A percentile compares a stretch with the other conserved stretches of the same genome.
Evolutionary conservation across 2,113 vertebrate genomes (phyloP).

Genomic region (Stigmatopora argus): DNA sequence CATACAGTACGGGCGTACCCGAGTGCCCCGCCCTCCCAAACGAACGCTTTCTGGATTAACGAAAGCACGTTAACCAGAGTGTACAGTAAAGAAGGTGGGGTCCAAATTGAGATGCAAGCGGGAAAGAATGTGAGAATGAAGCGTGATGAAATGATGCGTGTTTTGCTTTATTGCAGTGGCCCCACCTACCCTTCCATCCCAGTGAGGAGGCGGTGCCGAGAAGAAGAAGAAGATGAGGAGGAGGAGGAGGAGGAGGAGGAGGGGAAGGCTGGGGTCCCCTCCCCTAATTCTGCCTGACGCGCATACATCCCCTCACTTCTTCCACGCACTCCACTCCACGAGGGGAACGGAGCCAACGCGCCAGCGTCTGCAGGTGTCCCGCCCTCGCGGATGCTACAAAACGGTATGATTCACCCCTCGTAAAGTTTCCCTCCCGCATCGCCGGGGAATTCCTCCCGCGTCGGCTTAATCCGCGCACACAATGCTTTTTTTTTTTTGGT

Average conservation of each 20-base stretch:
- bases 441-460: not conserved
- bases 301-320: constrained; percentile 40
- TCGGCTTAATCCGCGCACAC: constrained; percentile 15
- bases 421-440: constrained; percentile 19
- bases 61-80: constrained; percentile 72
- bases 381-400: constrained; percentile 54
- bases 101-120: constrained; percentile 38
- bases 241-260: constrained; percentile 38
- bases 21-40: constrained; percentile 75
- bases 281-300: constrained; percentile 54
- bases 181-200: constrained; percentile 70
- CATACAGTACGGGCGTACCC: too few species aligned
- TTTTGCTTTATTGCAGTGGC: constrained; percentile 67
- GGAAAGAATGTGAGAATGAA: constrained; percentile 42
- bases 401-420: constrained; percentile 53
- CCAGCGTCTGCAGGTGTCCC: constrained; percentile 66
- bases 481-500: not conserved
- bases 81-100: constrained; percentile 58
- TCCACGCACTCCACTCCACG: constrained; percentile 56
- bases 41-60: constrained; percentile 75
- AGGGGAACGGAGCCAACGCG: constrained; percentile 60
- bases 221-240: constrained; percentile 55
- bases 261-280: constrained; percentile 65
- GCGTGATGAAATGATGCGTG: constrained; percentile 53
- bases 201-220: constrained; percentile 63